Evolutionary conservation across 2,888 invertebrate genomes (phyloP), one percentile per base, ranked within the genome.

Genomic region (Poecilus cupreus): DNA sequence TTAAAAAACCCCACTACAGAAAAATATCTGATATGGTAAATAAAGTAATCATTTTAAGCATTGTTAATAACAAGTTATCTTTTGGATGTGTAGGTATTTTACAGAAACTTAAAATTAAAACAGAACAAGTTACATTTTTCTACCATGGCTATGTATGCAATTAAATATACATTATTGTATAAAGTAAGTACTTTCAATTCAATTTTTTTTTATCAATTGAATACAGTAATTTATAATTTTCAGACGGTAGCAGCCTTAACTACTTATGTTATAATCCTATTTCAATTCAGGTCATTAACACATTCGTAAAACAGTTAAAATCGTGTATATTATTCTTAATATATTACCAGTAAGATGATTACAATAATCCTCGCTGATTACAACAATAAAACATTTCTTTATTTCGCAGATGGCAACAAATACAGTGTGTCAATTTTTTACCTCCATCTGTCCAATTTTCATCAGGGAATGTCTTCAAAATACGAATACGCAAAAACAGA

Each of bases 321-420:
- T n/a, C n/a, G n/a, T n/a, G n/a, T n/a, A n/a, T n/a, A n/a, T n/a
- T n/a, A n/a, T n/a, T n/a, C n/a, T n/a, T n/a, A n/a, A n/a, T n/a
- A n/a, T 76, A 74, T 49, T 20, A n/a, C 24, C n/a, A 16, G 74
- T 74, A 74, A 51, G 51, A 49, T 6, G 10, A 64, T 32, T 46
- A 8, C 24, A 3, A 6, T 68, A 20, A 32, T 37, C n/a, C n/a
- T n/a, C n/a, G n/a, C n/a, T n/a, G n/a, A n/a, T n/a, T n/a, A n/a
- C n/a, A n/a, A n/a, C n/a, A 54, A 3, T 54, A 6, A n/a, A 49
- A 49, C 49, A 54, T 10, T 22, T 11, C 51, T 51, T 37, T 4
- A 76, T 51, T 16, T 24, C 54, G 26, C 24, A 76, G 75, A 54
- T 76, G 75, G 18, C 75, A 16, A 37, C n/a, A n/a, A n/a, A n/a